These are phyloP conservation scores for Siniperca scherzeri DNA, from an alignment of 2,797 vertebrate genomes.

Conservation along the genomic window DNA sequence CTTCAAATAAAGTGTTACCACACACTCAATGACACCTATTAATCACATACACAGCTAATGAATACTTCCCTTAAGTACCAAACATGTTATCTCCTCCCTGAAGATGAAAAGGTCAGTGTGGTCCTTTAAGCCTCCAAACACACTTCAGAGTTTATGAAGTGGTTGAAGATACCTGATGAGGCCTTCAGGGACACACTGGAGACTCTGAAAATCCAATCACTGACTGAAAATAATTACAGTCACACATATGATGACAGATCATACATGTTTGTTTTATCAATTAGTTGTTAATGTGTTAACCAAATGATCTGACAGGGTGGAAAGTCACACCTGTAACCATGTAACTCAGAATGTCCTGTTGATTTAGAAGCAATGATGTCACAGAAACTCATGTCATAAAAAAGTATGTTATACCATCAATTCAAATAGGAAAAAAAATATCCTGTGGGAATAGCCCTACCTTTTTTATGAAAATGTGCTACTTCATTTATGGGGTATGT, in stretches of 20 bases:
- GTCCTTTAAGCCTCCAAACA: slow-evolving; percentile 19
- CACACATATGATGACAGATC: background rate
- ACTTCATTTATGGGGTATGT: no score
- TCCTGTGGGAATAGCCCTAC: no score
- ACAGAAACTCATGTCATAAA: background rate
- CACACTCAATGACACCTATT: slow-evolving; percentile 54
- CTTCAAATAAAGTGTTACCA: slow-evolving; percentile 6
- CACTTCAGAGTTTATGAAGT: slow-evolving; percentile 12
- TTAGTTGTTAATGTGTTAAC: background rate
- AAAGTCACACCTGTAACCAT: background rate
- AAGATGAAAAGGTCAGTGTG: slow-evolving; percentile 44
- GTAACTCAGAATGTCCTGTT: background rate
- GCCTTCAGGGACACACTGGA: slow-evolving; percentile 29
- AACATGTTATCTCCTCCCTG: slow-evolving; percentile 37
- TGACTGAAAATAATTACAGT: background rate
- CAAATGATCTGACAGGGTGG: background rate
- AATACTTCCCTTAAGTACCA: slow-evolving; percentile 47
- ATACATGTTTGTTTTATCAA: background rate
- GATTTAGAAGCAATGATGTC: background rate
- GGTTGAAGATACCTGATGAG: slow-evolving; percentile 19
- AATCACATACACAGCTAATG: slow-evolving; percentile 54
- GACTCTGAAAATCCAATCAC: background rate
- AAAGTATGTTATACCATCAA: background rate
- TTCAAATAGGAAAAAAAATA: no score
- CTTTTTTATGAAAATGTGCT: no score